Evolutionary conservation across 2,113 vertebrate genomes (phyloP).

Genomic region (Loxodonta africana): DNA sequence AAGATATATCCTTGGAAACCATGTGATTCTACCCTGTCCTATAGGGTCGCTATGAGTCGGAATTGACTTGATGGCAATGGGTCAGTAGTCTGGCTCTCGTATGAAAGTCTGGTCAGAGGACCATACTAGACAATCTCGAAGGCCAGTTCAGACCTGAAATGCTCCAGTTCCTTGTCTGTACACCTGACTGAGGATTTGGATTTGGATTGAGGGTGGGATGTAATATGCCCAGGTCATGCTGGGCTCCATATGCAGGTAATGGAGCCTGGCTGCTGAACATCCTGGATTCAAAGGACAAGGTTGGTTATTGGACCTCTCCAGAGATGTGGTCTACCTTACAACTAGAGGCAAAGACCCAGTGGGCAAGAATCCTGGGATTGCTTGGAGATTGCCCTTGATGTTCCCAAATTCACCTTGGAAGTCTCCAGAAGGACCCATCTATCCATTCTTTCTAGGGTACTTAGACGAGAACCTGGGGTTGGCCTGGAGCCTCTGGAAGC

Average conservation of each 20-base stretch:
- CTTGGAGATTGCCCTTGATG: background rate
- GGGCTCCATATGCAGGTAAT: background rate
- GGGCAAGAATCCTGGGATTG: constrained; percentile 28
- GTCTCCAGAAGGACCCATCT: constrained; percentile 45
- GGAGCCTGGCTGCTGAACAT: background rate
- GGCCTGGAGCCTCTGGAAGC: background rate
- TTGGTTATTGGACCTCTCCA: background rate
- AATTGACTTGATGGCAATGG: background rate
- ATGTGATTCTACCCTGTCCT: no score
- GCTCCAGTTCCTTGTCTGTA: constrained; percentile 8
- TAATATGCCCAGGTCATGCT: background rate
- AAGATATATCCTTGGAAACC: background rate
- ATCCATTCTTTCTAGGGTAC: background rate
- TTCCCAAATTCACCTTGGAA: constrained; percentile 1
- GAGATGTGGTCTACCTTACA: background rate
- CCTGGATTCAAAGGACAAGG: background rate
- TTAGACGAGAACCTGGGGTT: background rate
- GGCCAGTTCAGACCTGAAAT: constrained; percentile 8
- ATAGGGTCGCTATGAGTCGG: no score
- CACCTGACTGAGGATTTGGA: background rate
- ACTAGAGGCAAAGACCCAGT: constrained; percentile 3
- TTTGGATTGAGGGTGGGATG: background rate
- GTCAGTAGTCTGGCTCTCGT: constrained; percentile 5
- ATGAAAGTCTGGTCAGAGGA: background rate
- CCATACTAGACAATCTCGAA: background rate